These are phyloP conservation scores for Seira sanloemensis DNA, from an alignment of 2,888 invertebrate species.

Conservation along the genomic window DNA sequence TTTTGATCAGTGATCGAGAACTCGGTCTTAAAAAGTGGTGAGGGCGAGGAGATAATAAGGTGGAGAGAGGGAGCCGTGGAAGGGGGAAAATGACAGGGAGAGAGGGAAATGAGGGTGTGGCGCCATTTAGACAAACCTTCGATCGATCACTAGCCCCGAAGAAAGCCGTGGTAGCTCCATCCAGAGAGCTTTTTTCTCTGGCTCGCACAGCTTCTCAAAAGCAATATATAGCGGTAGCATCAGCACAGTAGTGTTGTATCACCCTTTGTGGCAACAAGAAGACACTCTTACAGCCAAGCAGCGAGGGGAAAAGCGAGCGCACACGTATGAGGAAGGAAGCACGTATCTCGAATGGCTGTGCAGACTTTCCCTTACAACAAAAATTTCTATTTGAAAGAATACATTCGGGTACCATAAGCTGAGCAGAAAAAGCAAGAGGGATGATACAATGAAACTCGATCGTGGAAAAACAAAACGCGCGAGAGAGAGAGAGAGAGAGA, in stretches of 20 bases:
- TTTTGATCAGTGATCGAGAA: too few species aligned
- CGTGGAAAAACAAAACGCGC: too few species aligned
- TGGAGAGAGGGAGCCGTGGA: conserved; percentile 1
- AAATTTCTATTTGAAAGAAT: too few species aligned
- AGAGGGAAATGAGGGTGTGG: conserved; percentile 66
- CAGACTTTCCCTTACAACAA: too few species aligned
- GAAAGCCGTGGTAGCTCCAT: conserved; percentile 44
- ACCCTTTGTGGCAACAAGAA: not conserved
- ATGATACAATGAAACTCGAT: too few species aligned
- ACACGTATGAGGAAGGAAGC: not conserved
- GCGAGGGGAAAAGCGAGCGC: not conserved
- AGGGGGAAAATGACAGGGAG: conserved; percentile 41
- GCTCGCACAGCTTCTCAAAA: not conserved
- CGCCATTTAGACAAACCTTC: conserved; percentile 66
- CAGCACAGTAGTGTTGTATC: conserved; percentile 28
- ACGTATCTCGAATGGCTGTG: too few species aligned
- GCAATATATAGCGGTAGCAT: conserved; percentile 2
- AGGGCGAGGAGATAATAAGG: not conserved
- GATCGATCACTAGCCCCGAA: conserved; percentile 65
- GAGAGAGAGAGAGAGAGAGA: too few species aligned
- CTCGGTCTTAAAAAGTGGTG: too few species aligned
- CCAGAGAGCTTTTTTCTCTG: not conserved
- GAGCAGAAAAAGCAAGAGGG: too few species aligned
- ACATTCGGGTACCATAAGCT: too few species aligned
- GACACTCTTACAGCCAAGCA: not conserved